A percentile compares a stretch with the other conserved stretches of the same genome.
These are phyloP conservation scores for Macrochelys suwanniensis DNA, from an alignment of 2,797 vertebrate genomes.

Conservation along the genomic window DNA sequence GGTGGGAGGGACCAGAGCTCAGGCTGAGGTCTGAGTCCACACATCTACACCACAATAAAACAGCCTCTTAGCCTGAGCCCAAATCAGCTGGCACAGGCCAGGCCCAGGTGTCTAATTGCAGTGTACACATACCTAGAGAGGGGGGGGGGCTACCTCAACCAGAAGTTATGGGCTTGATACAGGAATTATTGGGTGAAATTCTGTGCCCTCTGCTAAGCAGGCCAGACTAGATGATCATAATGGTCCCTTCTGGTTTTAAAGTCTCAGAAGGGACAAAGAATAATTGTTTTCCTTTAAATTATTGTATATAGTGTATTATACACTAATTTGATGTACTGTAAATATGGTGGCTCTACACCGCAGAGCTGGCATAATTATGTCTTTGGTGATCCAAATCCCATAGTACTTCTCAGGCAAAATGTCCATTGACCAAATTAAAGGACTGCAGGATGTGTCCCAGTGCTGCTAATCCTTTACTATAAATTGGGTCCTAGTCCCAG, in stretches of 20 bases:
- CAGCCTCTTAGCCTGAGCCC: background rate
- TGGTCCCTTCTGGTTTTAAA: background rate
- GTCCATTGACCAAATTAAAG: background rate
- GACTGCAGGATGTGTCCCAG: background rate
- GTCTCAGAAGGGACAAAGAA: background rate
- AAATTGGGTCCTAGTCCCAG: background rate
- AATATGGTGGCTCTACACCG: background rate
- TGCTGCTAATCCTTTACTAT: background rate
- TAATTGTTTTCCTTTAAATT: background rate
- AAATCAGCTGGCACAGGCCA: too few species aligned
- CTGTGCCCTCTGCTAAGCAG: background rate
- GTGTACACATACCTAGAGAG: background rate
- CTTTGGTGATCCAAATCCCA: background rate
- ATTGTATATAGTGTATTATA: rapidly evolving
- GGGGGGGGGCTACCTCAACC: background rate
- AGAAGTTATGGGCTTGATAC: background rate
- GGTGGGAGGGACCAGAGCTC: background rate
- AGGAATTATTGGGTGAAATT: background rate
- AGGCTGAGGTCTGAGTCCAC: background rate
- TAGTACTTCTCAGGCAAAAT: background rate
- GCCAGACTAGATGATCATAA: background rate
- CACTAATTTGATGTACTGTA: background rate
- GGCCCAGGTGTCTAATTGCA: too few species aligned
- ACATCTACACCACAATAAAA: background rate
- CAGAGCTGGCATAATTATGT: background rate